Conservation (phyloP, 2,113 vertebrate species). For the Todiramphus chloris region DNA sequence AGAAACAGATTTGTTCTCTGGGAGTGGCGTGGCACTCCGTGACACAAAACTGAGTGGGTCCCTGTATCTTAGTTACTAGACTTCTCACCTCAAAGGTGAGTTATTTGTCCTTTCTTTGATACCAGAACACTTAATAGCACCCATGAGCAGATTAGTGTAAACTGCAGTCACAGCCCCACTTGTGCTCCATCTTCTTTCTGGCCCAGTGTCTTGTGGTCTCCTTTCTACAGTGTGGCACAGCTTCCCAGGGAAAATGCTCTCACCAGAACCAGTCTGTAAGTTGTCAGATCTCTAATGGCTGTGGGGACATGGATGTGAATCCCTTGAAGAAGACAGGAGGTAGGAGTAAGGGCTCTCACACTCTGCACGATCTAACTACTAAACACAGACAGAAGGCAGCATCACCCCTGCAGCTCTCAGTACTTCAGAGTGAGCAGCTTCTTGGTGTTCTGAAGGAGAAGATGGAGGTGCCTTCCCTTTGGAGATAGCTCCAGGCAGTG, state of each 20-base stretch:
- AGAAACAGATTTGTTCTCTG: neutral
- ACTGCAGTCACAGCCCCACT: neutral
- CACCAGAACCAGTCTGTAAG: neutral
- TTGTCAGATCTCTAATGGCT: neutral
- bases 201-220: neutral
- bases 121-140: neutral
- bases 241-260: accelerated
- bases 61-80: neutral
- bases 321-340: neutral
- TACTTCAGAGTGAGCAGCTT: neutral
- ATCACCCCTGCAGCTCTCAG: neutral
- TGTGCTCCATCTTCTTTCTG: neutral
- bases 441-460: neutral
- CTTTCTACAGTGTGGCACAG: neutral
- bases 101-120: neutral
- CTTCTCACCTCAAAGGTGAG: neutral
- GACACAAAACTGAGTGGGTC: neutral
- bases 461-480: neutral
- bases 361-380: neutral
- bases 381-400: neutral
- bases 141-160: neutral
- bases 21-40: neutral
- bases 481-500: neutral
- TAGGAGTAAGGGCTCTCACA: neutral
- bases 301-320: neutral